Evolutionary conservation across 2,888 invertebrate genomes (phyloP).

Genomic region (Cepaea hortensis): DNA sequence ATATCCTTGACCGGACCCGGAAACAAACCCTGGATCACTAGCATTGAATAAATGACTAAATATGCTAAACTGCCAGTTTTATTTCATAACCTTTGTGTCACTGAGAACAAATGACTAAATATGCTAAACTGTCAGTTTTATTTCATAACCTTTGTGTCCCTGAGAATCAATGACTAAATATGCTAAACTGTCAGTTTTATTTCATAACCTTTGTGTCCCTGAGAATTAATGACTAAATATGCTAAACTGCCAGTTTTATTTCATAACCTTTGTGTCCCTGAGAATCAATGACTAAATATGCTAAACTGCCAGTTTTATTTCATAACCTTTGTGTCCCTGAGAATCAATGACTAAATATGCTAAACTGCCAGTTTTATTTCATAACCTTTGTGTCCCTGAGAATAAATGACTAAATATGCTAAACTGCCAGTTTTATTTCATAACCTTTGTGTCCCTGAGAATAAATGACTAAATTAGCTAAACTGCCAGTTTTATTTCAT

Average conservation of each 20-base stretch:
- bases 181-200: not conserved
- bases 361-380: not conserved
- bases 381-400: too few species aligned
- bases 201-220: too few species aligned
- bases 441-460: slow-evolving; percentile 62
- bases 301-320: not conserved
- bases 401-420: not conserved
- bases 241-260: not conserved
- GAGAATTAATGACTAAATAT: slow-evolving; percentile 33
- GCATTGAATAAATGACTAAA: too few species aligned
- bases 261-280: too few species aligned
- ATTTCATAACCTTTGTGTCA: slow-evolving; percentile 54
- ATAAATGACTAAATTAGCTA: not conserved
- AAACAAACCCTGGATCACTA: too few species aligned
- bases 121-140: not conserved
- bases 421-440: not conserved
- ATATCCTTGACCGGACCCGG: too few species aligned
- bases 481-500: not conserved
- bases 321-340: too few species aligned
- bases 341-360: not conserved
- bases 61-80: not conserved
- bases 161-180: slow-evolving; percentile 55
- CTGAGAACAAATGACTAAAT: too few species aligned
- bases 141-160: slow-evolving; percentile 56
- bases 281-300: not conserved